phyloP scores from a whole-genome alignment of 1,140 invertebrate genomes.

The Chionoecetes opilio region DNA sequence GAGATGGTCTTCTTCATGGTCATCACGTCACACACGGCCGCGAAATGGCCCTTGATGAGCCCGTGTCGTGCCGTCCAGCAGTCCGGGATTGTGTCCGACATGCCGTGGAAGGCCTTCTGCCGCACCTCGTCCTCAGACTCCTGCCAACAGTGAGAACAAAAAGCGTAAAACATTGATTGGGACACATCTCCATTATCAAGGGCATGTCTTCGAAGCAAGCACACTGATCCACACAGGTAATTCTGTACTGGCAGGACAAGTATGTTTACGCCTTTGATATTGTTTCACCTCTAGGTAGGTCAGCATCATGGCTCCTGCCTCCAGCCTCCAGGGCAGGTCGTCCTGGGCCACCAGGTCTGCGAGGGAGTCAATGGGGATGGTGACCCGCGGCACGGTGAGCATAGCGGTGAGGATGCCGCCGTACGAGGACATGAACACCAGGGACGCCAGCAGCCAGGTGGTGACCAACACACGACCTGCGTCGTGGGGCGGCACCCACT shows the following conservation, averaged over 20 bases:
- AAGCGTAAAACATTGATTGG: no score
- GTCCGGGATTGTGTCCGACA: conserved; percentile 35
- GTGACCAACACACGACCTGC: conserved; percentile 36
- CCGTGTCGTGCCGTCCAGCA: conserved; percentile 32
- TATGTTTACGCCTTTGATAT: no score
- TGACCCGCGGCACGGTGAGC: conserved; percentile 58
- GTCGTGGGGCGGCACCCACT: conserved; percentile 47
- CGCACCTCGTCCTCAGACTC: conserved; percentile 47
- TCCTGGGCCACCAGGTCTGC: conserved; percentile 50
- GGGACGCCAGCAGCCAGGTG: conserved; percentile 54
- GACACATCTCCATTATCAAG: no score
- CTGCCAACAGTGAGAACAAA: background rate
- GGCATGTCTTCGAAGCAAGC: background rate
- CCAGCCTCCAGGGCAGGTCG: conserved; percentile 56
- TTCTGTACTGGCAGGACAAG: no score
- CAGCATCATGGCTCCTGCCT: conserved; percentile 49
- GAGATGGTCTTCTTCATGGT: conserved; percentile 67
- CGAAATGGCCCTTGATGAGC: conserved; percentile 7
- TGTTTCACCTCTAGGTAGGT: conserved; percentile 22
- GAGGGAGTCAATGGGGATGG: conserved; percentile 64
- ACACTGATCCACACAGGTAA: no score
- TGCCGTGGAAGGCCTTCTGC: conserved; percentile 2
- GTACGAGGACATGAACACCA: conserved; percentile 60
- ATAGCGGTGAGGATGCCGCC: conserved; percentile 61
- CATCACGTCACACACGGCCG: conserved; percentile 53